A percentile compares a stretch with the other conserved stretches of the same genome.
Conservation (phyloP, 2,797 vertebrate genomes). For the Anabas testudineus region DNA sequence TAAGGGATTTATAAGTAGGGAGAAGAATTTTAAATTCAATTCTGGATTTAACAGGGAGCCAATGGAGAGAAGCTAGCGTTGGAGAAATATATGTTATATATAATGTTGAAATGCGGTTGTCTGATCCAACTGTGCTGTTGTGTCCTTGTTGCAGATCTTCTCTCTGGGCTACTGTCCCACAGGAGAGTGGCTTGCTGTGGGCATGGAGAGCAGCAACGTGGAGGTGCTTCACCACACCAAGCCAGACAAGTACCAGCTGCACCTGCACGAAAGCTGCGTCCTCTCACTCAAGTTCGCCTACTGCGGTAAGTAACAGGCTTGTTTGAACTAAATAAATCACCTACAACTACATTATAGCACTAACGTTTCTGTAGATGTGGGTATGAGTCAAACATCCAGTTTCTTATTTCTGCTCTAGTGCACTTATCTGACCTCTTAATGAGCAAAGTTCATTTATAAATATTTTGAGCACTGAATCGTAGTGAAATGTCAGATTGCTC, state of each 20-base stretch:
- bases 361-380: not conserved
- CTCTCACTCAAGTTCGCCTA: constrained; percentile 98
- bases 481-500: not conserved
- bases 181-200: constrained; percentile 96
- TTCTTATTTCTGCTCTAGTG: no score
- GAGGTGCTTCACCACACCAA: constrained; percentile 96
- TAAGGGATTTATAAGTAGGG: no score
- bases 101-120: no score
- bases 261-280: constrained; percentile 97
- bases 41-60: no score
- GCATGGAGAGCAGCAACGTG: constrained; percentile 98
- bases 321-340: no score
- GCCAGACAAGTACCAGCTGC: constrained; percentile 97
- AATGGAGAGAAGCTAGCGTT: no score
- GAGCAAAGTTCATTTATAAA: no score
- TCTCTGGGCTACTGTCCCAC: constrained; percentile 96
- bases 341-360: no score
- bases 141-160: constrained; percentile 87
- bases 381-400: no score
- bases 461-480: no score
- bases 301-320: constrained; percentile 86
- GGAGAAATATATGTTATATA: no score
- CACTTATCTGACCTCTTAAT: not conserved
- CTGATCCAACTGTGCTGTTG: not conserved
- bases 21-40: no score